Conservation (phyloP, 2,113 vertebrate genomes). For the Indri indri region DNA sequence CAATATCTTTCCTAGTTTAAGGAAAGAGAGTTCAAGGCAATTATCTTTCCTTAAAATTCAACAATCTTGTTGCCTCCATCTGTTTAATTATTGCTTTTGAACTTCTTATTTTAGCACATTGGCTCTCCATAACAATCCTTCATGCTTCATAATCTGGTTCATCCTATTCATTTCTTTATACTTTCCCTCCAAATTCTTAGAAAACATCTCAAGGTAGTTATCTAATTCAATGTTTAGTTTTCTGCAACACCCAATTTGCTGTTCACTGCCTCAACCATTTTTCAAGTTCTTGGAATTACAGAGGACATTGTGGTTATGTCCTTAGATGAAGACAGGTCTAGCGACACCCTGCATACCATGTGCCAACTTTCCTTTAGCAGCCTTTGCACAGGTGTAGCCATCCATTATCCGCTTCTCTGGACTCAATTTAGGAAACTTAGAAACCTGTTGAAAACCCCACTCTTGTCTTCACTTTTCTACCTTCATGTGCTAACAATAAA, state of each 20-base stretch:
- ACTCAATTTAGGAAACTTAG: neutral
- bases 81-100: neutral
- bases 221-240: neutral
- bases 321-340: neutral
- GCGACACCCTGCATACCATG: neutral
- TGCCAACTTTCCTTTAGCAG: neutral
- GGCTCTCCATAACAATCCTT: neutral
- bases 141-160: neutral
- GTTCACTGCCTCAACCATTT: neutral
- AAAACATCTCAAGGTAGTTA: neutral
- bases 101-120: neutral
- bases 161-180: neutral
- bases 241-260: neutral
- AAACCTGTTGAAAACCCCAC: neutral
- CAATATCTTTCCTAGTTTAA: neutral
- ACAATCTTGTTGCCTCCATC: neutral
- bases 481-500: neutral
- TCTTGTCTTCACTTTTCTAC: neutral
- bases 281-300: neutral
- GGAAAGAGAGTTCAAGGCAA: neutral
- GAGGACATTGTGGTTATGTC: neutral
- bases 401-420: no score
- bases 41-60: neutral
- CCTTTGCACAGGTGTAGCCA: neutral
- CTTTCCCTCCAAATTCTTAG: neutral